A percentile compares a stretch with the other conserved stretches of the same genome.
Conservation (phyloP, 2,888 invertebrate genomes). For the Nysson spinosus region DNA sequence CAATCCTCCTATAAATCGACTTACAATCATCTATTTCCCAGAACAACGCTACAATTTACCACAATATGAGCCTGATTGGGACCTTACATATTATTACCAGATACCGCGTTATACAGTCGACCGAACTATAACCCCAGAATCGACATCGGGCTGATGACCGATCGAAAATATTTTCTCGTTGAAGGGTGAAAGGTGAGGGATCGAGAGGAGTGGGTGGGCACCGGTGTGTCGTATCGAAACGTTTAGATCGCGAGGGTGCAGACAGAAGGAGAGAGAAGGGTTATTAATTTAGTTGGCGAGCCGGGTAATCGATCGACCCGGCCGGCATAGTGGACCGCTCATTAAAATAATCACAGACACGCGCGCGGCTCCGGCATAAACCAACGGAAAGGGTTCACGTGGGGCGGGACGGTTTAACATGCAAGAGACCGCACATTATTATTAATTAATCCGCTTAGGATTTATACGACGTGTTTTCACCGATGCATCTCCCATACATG, state of each 20-base stretch:
- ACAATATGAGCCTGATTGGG: too few species aligned
- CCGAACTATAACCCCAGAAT: conserved; percentile 25
- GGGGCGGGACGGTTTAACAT: conserved; percentile 37
- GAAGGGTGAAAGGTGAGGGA: background rate
- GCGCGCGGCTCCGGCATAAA: conserved; percentile 42
- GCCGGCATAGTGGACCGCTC: conserved; percentile 50
- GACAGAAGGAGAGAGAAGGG: conserved; percentile 14
- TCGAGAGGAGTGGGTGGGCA: background rate
- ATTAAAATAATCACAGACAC: conserved; percentile 64
- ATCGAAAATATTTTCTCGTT: conserved; percentile 50
- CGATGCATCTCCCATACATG: conserved; percentile 23
- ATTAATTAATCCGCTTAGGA: conserved; percentile 64
- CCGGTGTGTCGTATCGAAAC: conserved; percentile 29
- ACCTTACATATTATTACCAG: too few species aligned
- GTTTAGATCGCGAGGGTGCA: conserved; percentile 15
- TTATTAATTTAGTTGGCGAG: conserved; percentile 63
- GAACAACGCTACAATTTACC: too few species aligned
- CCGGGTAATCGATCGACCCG: conserved; percentile 59
- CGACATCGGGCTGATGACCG: conserved; percentile 14
- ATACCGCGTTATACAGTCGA: conserved; percentile 7
- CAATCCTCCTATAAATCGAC: too few species aligned
- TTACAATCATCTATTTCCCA: too few species aligned
- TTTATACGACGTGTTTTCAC: conserved; percentile 53
- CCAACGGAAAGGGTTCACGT: conserved; percentile 7
- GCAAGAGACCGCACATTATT: conserved; percentile 57